A percentile compares a stretch with the other conserved stretches of the same genome.
Evolutionary conservation across 2,797 vertebrate genomes (phyloP).

Genomic region (Hydrophis major): DNA sequence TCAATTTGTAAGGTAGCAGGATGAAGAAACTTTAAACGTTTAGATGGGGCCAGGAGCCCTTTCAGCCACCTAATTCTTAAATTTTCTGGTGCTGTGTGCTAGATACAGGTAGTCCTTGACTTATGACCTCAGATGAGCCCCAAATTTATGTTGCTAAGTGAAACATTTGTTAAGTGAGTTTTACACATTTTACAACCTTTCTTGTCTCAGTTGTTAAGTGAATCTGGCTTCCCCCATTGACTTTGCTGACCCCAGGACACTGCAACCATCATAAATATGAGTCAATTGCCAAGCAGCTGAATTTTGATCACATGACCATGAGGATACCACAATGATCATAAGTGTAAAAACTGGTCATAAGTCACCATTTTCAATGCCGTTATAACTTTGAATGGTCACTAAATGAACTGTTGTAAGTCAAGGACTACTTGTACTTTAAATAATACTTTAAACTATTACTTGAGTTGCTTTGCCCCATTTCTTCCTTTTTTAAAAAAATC

Average conservation of each 20-base stretch:
- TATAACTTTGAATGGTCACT: too few relatives aligned
- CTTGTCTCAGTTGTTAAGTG: not conserved
- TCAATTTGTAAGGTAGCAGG: conserved; percentile 40
- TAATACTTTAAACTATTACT: conserved; percentile 32
- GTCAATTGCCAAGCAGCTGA: not conserved
- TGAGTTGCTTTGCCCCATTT: conserved; percentile 48
- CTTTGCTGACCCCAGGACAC: not conserved
- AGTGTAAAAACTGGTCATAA: too few relatives aligned
- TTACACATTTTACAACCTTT: not conserved
- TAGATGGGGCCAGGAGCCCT: conserved; percentile 61
- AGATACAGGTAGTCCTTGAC: not conserved
- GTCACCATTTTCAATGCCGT: too few relatives aligned
- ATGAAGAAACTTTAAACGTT: conserved; percentile 52
- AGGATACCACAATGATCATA: not conserved
- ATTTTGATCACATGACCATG: not conserved
- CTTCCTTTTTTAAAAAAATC: not conserved
- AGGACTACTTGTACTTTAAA: conserved; percentile 38
- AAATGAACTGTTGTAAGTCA: too few relatives aligned
- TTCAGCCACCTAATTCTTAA: conserved; percentile 53
- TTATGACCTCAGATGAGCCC: not conserved
- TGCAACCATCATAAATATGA: not conserved
- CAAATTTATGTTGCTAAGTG: not conserved
- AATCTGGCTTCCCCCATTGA: not conserved
- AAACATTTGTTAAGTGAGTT: not conserved
- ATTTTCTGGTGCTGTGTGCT: conserved; percentile 45